Percentiles rank a stretch among this genome's conserved stretches.
phyloP scores from a whole-genome alignment of 1,140 invertebrate species.

The Drosophila tsacasi region DNA sequence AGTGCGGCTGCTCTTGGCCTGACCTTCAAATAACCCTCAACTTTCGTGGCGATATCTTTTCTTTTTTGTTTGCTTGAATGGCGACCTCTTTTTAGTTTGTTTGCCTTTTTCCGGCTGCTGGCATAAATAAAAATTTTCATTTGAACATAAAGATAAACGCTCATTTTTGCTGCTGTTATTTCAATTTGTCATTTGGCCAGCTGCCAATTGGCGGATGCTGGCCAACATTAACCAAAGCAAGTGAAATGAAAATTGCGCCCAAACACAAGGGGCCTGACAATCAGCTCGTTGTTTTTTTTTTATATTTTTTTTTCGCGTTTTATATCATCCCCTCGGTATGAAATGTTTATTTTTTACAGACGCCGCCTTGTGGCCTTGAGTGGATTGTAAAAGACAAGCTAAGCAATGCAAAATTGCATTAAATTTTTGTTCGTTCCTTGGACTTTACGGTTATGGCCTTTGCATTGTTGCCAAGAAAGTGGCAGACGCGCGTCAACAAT shows the following conservation, averaged over 20 bases:
- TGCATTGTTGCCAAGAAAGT: slow-evolving; percentile 65
- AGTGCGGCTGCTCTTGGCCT: slow-evolving; percentile 24
- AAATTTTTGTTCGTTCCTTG: slow-evolving; percentile 39
- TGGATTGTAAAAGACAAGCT: slow-evolving; percentile 41
- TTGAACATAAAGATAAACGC: slow-evolving; percentile 80
- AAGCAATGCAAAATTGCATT: slow-evolving; percentile 47
- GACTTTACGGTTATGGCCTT: slow-evolving; percentile 49
- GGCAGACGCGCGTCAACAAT: slow-evolving; percentile 53
- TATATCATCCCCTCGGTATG: slow-evolving; percentile 37
- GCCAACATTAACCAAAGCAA: slow-evolving; percentile 72
- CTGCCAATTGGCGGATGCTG: slow-evolving; percentile 69
- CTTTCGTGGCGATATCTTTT: slow-evolving; percentile 43
- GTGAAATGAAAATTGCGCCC: slow-evolving; percentile 59
- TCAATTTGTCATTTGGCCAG: slow-evolving; percentile 78
- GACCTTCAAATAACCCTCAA: slow-evolving; percentile 79
- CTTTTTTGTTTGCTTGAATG: slow-evolving; percentile 39
- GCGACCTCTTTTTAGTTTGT: slow-evolving; percentile 61
- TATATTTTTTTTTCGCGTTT: slow-evolving; percentile 18
- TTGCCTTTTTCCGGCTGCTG: slow-evolving; percentile 69
- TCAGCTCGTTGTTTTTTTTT: slow-evolving; percentile 29
- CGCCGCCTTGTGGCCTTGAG: slow-evolving; percentile 31
- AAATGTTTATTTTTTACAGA: slow-evolving; percentile 52
- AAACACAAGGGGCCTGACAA: slow-evolving; percentile 34
- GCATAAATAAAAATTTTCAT: slow-evolving; percentile 83
- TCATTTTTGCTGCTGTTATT: slow-evolving; percentile 74